Base-by-base conservation (phyloP, 2,113 vertebrate genomes). In the Cichladusa arquata region DNA sequence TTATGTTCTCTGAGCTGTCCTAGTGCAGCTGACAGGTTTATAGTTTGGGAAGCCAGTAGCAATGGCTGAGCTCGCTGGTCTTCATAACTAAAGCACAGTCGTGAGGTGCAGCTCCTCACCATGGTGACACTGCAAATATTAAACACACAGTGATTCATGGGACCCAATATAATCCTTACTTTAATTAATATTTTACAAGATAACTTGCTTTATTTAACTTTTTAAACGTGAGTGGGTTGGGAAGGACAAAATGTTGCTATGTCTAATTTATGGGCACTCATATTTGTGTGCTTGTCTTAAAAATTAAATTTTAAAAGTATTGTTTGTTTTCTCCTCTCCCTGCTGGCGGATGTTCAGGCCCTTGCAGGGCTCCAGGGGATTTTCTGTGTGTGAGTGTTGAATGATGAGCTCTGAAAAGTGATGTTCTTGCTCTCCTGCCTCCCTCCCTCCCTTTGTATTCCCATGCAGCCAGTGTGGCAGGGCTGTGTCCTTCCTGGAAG, bases 101-200 rank as follows among this genome's bases (percentile, higher is more conserved):
- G 12, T 58, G 86, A 48, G 84, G 91, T 89, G 77, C 80, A 92
- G 47, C 73, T 91, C 76, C 86, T 97, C 92, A 91, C 94, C 94
- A 97, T 96, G 92, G 95, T 69, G 96, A 96, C 88, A 57, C 79
- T 69, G 76, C 90, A 96, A 97, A 95, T 89, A 95, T 45, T 92
- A 64, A 93, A n/a, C 81, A 76, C 70, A 45, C 60, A 81, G 22
- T 74, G 91, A 91, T 96, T 82, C 90, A 82, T 60, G 66, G 78
- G 38, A 61, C 78, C 57, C 51, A 51, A 70, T 28, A 57, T 53
- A 65, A 93, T 78, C 69, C 84, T 94, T 57, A 11, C 45, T 88
- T 70, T 85, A 92, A 96, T 95, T 90, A 92, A 93, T 94, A 94
- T 78, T 93, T 92, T 60, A 93, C 71, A 62, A 78, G 85, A 78